phyloP scores from a whole-genome alignment of 2,888 invertebrate genomes.

The Drosophila flavopinicola region DNA sequence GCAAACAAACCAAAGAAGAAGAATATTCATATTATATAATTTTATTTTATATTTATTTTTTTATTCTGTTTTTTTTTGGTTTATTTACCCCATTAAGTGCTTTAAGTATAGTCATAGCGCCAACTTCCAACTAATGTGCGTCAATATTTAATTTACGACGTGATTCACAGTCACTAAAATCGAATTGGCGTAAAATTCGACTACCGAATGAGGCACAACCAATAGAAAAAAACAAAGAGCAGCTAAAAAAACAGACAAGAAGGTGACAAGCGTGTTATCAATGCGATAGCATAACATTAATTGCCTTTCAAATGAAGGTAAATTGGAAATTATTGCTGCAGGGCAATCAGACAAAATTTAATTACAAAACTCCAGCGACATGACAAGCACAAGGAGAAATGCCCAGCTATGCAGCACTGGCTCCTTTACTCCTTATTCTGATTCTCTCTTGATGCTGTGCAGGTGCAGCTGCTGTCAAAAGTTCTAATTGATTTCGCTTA shows the following conservation, averaged over 20 bases:
- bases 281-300: conserved; percentile 66
- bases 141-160: conserved; percentile 15
- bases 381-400: conserved; percentile 25
- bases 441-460: conserved; percentile 3
- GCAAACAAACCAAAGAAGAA: too few relatives aligned
- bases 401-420: conserved; percentile 6
- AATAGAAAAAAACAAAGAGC: background rate
- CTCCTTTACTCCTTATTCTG: background rate
- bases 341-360: conserved; percentile 68
- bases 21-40: too few relatives aligned
- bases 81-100: background rate
- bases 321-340: conserved; percentile 69
- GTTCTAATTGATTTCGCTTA: conserved; percentile 78
- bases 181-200: conserved; percentile 15
- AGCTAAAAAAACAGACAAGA: background rate
- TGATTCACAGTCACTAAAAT: conserved; percentile 44
- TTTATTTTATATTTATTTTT: too few relatives aligned
- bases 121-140: conserved; percentile 14
- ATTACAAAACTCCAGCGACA: conserved; percentile 56
- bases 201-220: conserved; percentile 21
- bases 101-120: background rate
- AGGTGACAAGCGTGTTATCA: conserved; percentile 49
- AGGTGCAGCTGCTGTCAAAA: conserved; percentile 66
- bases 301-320: conserved; percentile 66
- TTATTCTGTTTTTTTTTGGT: too few relatives aligned